Conservation (phyloP, 2,113 vertebrate species). For the Burhinus oedicnemus region DNA sequence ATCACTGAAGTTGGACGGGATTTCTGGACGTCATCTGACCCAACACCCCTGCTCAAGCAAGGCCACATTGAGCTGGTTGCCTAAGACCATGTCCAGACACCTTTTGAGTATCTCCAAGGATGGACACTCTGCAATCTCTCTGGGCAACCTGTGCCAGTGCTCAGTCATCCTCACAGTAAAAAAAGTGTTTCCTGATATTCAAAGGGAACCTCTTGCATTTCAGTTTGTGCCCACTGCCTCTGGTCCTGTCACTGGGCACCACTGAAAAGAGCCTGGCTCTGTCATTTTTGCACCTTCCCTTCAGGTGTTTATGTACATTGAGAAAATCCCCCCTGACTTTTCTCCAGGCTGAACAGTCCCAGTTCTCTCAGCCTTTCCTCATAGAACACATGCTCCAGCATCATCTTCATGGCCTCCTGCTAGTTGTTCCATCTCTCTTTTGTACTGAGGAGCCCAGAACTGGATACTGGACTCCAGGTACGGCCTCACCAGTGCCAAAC, state of each 20-base stretch:
- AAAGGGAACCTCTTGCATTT: background rate
- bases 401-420: background rate
- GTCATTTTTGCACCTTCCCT: background rate
- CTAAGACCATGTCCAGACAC: background rate
- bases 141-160: background rate
- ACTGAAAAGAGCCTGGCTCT: background rate
- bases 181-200: background rate
- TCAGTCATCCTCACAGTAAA: background rate
- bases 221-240: background rate
- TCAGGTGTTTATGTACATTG: background rate
- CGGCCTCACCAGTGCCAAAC: background rate
- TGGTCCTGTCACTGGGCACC: background rate
- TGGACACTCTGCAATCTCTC: background rate
- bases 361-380: background rate
- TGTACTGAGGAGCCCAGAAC: background rate
- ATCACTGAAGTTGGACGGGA: background rate
- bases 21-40: background rate
- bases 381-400: background rate
- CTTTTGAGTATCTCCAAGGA: background rate
- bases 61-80: background rate
- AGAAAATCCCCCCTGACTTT: background rate
- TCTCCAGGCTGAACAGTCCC: background rate
- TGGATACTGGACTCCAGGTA: background rate
- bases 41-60: background rate
- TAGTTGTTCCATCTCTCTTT: background rate